A percentile compares a stretch with the other conserved stretches of the same genome.
Conservation (phyloP, 2,113 vertebrate species). For the cat (Felis catus) region F.catus_Fca126_mat1.0 CM031415.1:21376501-21377000, state of each 20-base stretch:
- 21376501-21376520: neutral
- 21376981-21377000: conserved; percentile 25
- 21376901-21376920: neutral
- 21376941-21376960: conserved; percentile 25
- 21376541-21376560: neutral
- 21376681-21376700: neutral
- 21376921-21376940: conserved; percentile 19
- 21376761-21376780: neutral
- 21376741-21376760: neutral
- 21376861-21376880: neutral
- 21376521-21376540: neutral
- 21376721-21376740: neutral
- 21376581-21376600: neutral
- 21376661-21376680: conserved; percentile 7
- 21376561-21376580: neutral
- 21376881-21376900: neutral
- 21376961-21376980: neutral
- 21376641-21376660: neutral
- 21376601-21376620: neutral
- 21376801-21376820: neutral
- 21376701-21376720: neutral
- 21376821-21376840: neutral
- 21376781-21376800: neutral
- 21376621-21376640: neutral
- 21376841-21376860: neutral